Evolutionary conservation across 1,140 invertebrate species (phyloP).

Genomic region (Hormaphis cornu): DNA sequence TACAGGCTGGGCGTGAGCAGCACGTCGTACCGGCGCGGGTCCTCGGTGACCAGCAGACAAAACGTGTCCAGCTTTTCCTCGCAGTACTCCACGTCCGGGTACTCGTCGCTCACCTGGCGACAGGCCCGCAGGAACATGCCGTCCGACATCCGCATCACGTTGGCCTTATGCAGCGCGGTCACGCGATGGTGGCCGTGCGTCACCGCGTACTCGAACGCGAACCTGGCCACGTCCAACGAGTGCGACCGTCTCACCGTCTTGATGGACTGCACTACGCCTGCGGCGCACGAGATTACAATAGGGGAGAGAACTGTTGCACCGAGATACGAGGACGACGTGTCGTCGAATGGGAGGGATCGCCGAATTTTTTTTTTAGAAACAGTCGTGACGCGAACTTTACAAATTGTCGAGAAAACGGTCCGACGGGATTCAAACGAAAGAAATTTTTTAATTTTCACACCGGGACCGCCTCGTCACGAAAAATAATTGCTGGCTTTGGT

Average conservation of each 20-base stretch:
- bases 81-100: constrained; percentile 88
- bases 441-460: no score
- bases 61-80: constrained; percentile 97
- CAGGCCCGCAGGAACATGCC: constrained; percentile 53
- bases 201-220: neutral
- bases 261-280: constrained; percentile 20
- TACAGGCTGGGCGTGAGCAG: constrained; percentile 94
- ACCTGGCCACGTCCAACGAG: neutral
- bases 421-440: no score
- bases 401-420: no score
- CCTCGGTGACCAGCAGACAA: constrained; percentile 93
- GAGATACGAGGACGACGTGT: no score
- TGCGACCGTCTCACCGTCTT: neutral
- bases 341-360: no score
- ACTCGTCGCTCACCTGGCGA: constrained; percentile 64
- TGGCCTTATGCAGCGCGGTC: neutral
- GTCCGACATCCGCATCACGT: constrained; percentile 5
- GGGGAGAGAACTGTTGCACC: no score
- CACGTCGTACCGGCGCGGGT: constrained; percentile 85
- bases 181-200: neutral
- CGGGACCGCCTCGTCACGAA: no score
- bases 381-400: no score
- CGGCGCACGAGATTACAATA: neutral
- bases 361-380: no score
- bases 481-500: no score